phyloP scores from a whole-genome alignment of 1,140 invertebrate species.

The Physella acuta region DNA sequence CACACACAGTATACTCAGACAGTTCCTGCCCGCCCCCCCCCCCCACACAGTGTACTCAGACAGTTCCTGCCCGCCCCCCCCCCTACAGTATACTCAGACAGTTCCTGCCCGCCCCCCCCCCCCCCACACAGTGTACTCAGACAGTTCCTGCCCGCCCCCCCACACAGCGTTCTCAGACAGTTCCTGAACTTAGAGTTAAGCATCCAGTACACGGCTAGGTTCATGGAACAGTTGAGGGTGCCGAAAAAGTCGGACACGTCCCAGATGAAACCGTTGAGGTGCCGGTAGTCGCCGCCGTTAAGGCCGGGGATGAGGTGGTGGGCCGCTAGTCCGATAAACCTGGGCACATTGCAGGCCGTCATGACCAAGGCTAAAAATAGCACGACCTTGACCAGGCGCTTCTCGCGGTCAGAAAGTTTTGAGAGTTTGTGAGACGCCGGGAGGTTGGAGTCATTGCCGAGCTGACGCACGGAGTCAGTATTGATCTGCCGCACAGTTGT shows the following conservation, averaged over 20 bases:
- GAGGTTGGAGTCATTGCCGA: neutral
- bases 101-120: too few relatives aligned
- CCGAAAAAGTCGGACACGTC: neutral
- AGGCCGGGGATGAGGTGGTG: neutral
- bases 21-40: too few relatives aligned
- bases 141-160: too few relatives aligned
- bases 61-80: too few relatives aligned
- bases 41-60: too few relatives aligned
- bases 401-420: neutral
- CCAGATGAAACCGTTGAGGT: neutral
- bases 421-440: neutral
- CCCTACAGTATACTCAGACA: too few relatives aligned
- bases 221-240: conserved; percentile 1
- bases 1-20: too few relatives aligned
- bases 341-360: neutral
- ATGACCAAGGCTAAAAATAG: neutral
- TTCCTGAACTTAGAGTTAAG: conserved; percentile 11
- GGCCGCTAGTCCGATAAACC: neutral
- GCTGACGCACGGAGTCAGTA: neutral
- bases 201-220: neutral
- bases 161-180: neutral
- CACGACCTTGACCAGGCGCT: neutral
- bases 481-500: neutral
- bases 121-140: too few relatives aligned
- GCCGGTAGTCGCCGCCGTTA: neutral